phyloP scores from a whole-genome alignment of 2,113 vertebrate genomes.

The Syngnathus floridae region DNA sequence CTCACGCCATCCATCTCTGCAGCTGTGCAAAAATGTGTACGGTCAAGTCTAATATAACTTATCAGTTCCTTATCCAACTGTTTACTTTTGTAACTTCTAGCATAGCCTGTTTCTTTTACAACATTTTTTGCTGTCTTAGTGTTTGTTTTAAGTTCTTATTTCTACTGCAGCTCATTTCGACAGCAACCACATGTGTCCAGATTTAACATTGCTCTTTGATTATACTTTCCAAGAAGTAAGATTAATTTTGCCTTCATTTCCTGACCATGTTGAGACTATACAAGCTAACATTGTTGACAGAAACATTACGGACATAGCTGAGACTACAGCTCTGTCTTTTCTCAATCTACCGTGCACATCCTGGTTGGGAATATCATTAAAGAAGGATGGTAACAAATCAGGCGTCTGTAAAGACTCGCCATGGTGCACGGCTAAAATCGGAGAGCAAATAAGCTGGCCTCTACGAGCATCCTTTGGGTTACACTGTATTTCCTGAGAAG shows the following conservation, averaged over 20 bases:
- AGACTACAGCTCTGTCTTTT: not conserved
- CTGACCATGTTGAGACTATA: not conserved
- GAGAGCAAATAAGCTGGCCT: slow-evolving; percentile 56
- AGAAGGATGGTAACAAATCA: slow-evolving; percentile 28
- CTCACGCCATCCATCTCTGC: no score
- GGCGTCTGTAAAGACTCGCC: slow-evolving; percentile 26
- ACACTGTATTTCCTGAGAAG: slow-evolving; percentile 46
- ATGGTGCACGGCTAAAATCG: slow-evolving; percentile 11
- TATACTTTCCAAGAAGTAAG: not conserved
- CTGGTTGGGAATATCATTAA: slow-evolving; percentile 20
- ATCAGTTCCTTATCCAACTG: no score
- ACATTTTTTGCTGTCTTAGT: not conserved
- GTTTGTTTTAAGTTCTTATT: not conserved
- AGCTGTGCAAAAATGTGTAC: no score
- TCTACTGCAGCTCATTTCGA: no score
- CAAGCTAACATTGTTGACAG: not conserved
- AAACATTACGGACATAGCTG: not conserved
- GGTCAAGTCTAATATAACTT: no score
- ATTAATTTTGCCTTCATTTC: slow-evolving; percentile 22
- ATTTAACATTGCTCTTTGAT: not conserved
- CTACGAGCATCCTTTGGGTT: slow-evolving; percentile 46
- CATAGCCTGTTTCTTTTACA: not conserved
- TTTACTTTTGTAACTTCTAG: no score
- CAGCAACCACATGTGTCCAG: not conserved
- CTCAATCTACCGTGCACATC: slow-evolving; percentile 14